These are phyloP conservation scores for Enteromius thamalakanensis DNA, from an alignment of 2,797 vertebrate species.

Conservation along the genomic window DNA sequence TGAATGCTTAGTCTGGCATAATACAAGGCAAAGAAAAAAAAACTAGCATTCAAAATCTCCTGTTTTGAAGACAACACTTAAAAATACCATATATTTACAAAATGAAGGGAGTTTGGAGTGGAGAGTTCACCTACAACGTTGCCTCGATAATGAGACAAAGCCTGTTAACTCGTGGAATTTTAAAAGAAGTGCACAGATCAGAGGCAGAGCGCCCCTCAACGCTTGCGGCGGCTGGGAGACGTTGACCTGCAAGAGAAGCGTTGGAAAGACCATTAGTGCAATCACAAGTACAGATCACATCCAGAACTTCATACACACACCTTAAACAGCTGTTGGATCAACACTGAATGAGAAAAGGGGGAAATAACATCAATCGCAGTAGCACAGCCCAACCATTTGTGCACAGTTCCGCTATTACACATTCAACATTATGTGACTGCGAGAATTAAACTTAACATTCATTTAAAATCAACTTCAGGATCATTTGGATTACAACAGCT, in stretches of 20 bases:
- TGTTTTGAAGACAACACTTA: conserved; percentile 87
- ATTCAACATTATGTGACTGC: conserved; percentile 25
- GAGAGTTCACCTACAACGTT: conserved; percentile 93
- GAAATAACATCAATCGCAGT: conserved; percentile 34
- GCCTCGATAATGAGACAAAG: conserved; percentile 99
- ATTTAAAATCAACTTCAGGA: not conserved
- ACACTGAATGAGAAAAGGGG: conserved; percentile 35
- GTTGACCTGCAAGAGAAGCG: conserved; percentile 92
- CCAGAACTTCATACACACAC: conserved; percentile 48
- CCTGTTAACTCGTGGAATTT: conserved; percentile 99
- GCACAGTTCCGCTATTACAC: not conserved
- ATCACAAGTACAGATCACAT: conserved; percentile 33
- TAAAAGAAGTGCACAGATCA: conserved; percentile 85
- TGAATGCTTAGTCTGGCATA: conserved; percentile 79
- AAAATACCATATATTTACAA: conserved; percentile 96
- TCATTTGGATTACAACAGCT: not conserved
- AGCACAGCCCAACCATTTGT: conserved; percentile 16
- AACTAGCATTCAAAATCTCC: conserved; percentile 80
- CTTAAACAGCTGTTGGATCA: conserved; percentile 41
- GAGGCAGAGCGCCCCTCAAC: conserved; percentile 86
- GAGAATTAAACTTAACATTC: not conserved
- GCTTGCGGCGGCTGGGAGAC: conserved; percentile 91
- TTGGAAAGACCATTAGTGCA: conserved; percentile 66
- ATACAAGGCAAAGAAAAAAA: conserved; percentile 82
- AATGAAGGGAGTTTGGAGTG: conserved; percentile 62